A percentile compares a stretch with the other conserved stretches of the same genome.
phyloP scores from a whole-genome alignment of 2,888 invertebrate species.

The Drosophila colorata region DNA sequence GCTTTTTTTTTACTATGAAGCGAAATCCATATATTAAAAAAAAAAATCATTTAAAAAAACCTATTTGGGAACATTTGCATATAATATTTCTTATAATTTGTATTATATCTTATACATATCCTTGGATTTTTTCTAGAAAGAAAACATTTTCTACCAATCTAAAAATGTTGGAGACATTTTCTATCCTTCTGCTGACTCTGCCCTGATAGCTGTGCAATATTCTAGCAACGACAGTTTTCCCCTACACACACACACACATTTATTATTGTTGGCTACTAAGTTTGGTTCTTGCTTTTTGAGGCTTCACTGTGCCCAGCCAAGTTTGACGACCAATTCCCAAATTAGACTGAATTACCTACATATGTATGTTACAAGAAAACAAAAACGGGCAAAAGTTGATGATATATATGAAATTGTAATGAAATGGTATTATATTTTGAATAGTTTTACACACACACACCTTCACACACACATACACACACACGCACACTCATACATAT shows the following conservation, averaged over 20 bases:
- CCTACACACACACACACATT: conserved; percentile 11
- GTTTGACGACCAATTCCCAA: conserved; percentile 81
- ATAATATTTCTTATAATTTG: too few species aligned
- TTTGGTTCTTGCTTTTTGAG: conserved; percentile 54
- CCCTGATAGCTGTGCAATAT: not conserved
- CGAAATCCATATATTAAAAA: too few species aligned
- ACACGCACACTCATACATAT: conserved; percentile 33
- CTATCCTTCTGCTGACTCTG: not conserved
- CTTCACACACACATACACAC: conserved; percentile 13
- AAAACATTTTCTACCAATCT: too few species aligned
- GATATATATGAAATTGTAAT: conserved; percentile 55
- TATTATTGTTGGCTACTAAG: conserved; percentile 33
- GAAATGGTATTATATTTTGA: conserved; percentile 71
- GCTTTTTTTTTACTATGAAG: too few species aligned
- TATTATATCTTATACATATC: too few species aligned
- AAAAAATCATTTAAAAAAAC: too few species aligned
- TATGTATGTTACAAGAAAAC: conserved; percentile 49
- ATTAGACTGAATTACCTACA: conserved; percentile 82
- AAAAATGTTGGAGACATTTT: too few species aligned
- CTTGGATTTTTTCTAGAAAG: too few species aligned
- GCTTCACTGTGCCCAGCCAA: conserved; percentile 34
- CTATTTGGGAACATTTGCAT: too few species aligned
- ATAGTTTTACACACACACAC: conserved; percentile 51
- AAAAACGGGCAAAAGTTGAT: conserved; percentile 40
- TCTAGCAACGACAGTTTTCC: not conserved